A percentile compares a stretch with the other conserved stretches of the same genome.
These are phyloP conservation scores for Chalcis sispes DNA, from an alignment of 2,888 invertebrate genomes.

Conservation along the genomic window DNA sequence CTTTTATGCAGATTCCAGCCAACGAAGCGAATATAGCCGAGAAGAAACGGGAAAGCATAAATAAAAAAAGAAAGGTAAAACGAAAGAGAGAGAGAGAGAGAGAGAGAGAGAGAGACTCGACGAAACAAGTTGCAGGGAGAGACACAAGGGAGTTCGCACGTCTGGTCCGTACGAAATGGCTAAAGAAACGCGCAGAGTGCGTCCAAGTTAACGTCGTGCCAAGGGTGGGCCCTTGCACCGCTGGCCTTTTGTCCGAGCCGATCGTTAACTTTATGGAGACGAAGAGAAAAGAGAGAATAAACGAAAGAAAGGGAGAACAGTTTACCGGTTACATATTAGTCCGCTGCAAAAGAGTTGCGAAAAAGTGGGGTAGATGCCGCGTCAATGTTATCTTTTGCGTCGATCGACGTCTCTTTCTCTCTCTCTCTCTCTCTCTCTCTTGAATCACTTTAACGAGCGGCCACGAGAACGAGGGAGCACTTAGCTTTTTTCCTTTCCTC, in stretches of 20 bases:
- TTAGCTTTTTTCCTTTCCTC: conserved; percentile 24
- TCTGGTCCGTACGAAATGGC: too few species aligned
- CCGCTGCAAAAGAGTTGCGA: conserved; percentile 34
- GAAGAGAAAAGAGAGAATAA: conserved; percentile 62
- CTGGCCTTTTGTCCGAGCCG: conserved; percentile 60
- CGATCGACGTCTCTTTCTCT: conserved; percentile 52
- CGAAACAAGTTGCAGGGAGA: not conserved
- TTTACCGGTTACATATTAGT: conserved; percentile 30
- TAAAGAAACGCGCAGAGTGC: conserved; percentile 60
- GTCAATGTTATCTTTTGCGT: conserved; percentile 50
- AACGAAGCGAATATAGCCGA: conserved; percentile 58
- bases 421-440: too few species aligned
- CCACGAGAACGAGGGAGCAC: conserved; percentile 5
- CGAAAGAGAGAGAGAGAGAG: not conserved
- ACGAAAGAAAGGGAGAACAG: conserved; percentile 47
- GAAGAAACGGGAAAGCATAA: conserved; percentile 57
- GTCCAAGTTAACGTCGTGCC: conserved; percentile 24
- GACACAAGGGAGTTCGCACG: conserved; percentile 58
- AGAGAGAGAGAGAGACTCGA: conserved; percentile 1
- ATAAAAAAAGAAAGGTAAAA: conserved; percentile 21
- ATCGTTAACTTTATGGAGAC: conserved; percentile 74
- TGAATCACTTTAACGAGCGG: conserved; percentile 49
- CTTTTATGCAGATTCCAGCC: conserved; percentile 48
- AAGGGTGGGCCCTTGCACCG: conserved; percentile 68
- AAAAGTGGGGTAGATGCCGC: conserved; percentile 1